A percentile compares a stretch with the other conserved stretches of the same genome.
phyloP scores from a whole-genome alignment of 2,113 vertebrate genomes.

The Festucalex cinctus region DNA sequence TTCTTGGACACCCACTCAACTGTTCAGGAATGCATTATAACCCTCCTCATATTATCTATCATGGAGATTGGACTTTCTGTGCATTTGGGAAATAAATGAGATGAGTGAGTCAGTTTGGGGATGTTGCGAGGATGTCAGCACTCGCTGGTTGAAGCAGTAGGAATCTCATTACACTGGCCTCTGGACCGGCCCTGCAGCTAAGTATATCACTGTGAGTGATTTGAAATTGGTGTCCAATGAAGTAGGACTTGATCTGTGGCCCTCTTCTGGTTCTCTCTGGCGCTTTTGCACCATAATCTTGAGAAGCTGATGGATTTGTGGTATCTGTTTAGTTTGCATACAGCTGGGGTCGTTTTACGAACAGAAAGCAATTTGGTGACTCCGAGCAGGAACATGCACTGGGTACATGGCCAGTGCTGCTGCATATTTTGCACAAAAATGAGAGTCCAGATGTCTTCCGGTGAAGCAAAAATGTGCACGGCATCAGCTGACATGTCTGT shows the following conservation, averaged over 20 bases:
- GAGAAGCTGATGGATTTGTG: conserved; percentile 45
- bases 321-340: conserved; percentile 30
- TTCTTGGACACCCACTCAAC: neutral
- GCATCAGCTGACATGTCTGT: neutral
- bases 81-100: conserved; percentile 27
- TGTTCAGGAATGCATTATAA: neutral
- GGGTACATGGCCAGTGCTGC: too few relatives aligned
- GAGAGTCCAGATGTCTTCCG: neutral
- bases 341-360: conserved; percentile 26
- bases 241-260: conserved; percentile 70
- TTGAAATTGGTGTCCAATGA: conserved; percentile 72
- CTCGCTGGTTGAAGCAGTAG: conserved; percentile 55
- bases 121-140: conserved; percentile 58
- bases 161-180: conserved; percentile 69
- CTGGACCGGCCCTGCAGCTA: conserved; percentile 63
- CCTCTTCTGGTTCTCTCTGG: conserved; percentile 61
- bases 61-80: neutral
- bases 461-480: neutral
- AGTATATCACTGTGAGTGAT: conserved; percentile 68
- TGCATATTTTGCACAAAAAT: neutral
- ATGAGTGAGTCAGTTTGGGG: conserved; percentile 45
- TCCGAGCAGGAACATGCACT: neutral
- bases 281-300: conserved; percentile 44
- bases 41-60: neutral
- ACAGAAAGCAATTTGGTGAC: conserved; percentile 18